phyloP scores from a whole-genome alignment of 2,797 vertebrate genomes.

The Danio albolineatus region DNA sequence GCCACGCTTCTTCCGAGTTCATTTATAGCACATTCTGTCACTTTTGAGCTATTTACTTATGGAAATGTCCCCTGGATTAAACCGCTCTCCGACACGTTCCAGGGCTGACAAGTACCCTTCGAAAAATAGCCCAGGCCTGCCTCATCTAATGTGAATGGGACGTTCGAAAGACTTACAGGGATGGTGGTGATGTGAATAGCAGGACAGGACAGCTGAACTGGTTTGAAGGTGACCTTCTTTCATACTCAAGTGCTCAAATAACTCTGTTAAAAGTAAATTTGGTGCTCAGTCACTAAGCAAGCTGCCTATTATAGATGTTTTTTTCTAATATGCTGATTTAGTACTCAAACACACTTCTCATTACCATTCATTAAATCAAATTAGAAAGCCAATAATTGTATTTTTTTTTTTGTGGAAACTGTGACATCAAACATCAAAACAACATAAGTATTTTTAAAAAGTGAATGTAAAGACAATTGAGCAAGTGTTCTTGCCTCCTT shows the following conservation, averaged over 20 bases:
- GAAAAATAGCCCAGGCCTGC: constrained; percentile 37
- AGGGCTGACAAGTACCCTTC: constrained; percentile 3
- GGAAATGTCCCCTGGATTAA: constrained; percentile 78
- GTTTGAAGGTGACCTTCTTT: constrained; percentile 58
- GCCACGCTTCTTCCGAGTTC: constrained; percentile 72
- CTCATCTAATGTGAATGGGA: constrained; percentile 44
- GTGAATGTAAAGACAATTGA: too few relatives aligned
- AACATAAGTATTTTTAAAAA: too few relatives aligned
- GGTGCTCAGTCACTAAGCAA: background rate
- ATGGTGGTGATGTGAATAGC: constrained; percentile 42
- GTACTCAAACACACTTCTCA: too few relatives aligned
- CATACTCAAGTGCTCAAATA: background rate
- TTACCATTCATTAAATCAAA: too few relatives aligned
- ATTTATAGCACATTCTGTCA: constrained; percentile 82
- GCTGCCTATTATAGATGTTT: background rate
- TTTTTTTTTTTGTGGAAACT: too few relatives aligned
- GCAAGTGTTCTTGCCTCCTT: too few relatives aligned
- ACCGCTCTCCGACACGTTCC: constrained; percentile 53
- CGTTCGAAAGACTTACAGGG: background rate
- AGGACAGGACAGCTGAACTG: constrained; percentile 26
- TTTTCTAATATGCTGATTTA: background rate
- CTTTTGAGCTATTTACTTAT: constrained; percentile 84
- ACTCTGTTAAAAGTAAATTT: constrained; percentile 29
- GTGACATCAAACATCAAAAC: too few relatives aligned
- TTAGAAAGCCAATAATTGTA: too few relatives aligned